Conservation (phyloP, 1,140 invertebrate species). For the Neodiprion fabricii region DNA sequence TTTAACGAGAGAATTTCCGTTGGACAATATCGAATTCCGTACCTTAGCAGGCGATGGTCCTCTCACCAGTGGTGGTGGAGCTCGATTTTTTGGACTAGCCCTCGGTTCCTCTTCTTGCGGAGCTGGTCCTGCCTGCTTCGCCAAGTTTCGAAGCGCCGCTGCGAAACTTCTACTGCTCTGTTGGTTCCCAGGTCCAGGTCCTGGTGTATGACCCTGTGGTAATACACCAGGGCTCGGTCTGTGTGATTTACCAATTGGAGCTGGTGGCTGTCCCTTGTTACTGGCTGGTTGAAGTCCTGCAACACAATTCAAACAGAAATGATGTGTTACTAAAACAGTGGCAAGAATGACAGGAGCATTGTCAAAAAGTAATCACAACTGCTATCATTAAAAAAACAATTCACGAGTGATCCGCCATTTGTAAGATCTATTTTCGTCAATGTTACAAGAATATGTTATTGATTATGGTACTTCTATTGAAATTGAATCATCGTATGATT, state of each 20-base stretch:
- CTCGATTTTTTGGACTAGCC: conserved; percentile 57
- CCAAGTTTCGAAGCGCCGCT: conserved; percentile 79
- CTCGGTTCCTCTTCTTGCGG: conserved; percentile 56
- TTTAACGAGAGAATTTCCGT: not conserved
- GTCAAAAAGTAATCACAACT: too few relatives aligned
- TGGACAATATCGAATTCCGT: conserved; percentile 18
- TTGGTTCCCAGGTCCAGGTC: conserved; percentile 58
- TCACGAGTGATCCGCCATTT: too few relatives aligned
- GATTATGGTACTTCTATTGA: too few relatives aligned
- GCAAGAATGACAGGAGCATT: too few relatives aligned
- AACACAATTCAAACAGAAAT: conserved; percentile 25
- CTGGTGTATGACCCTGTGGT: conserved; percentile 61
- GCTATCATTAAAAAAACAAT: too few relatives aligned
- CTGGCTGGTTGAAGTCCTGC: conserved; percentile 56
- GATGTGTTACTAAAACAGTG: not conserved
- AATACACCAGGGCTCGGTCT: conserved; percentile 55
- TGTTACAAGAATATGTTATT: too few relatives aligned
- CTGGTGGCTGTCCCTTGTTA: conserved; percentile 50
- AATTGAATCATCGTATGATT: too few relatives aligned
- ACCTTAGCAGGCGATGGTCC: conserved; percentile 59
- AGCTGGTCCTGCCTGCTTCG: conserved; percentile 76
- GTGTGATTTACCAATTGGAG: conserved; percentile 55
- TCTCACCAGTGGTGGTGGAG: conserved; percentile 55
- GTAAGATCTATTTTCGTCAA: too few relatives aligned
- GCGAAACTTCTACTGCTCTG: conserved; percentile 69